A percentile compares a stretch with the other conserved stretches of the same genome.
Evolutionary conservation across 2,888 invertebrate species (phyloP).

Genomic region (Andrena praecox): DNA sequence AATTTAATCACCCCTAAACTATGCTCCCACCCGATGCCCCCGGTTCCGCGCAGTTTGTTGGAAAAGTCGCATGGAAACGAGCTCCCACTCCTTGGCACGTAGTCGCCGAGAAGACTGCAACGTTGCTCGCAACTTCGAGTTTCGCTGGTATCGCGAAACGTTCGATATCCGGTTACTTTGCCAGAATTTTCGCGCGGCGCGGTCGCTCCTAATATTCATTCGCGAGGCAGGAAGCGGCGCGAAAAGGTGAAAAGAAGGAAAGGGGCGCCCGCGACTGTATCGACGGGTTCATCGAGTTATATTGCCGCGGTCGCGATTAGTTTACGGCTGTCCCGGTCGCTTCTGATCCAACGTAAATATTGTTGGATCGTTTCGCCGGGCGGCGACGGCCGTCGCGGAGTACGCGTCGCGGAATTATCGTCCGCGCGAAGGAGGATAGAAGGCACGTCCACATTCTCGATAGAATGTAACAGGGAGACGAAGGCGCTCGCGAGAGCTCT

Average conservation of each 20-base stretch:
- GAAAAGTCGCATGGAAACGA: constrained; percentile 23
- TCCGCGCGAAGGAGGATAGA: constrained; percentile 21
- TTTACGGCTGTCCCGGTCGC: not conserved
- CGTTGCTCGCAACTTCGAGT: constrained; percentile 12
- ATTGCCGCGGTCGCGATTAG: constrained; percentile 11
- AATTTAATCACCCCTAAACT: constrained; percentile 34
- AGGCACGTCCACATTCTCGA: constrained; percentile 18
- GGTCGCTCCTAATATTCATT: constrained; percentile 47
- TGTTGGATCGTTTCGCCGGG: constrained; percentile 23
- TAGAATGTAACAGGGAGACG: constrained; percentile 1
- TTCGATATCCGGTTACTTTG: constrained; percentile 1
- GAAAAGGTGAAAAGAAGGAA: constrained; percentile 75
- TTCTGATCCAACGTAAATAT: constrained; percentile 29
- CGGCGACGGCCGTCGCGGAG: not conserved
- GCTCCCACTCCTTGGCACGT: no score
- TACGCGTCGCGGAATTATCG: constrained; percentile 17
- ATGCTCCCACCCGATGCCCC: not conserved
- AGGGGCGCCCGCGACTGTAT: constrained; percentile 71
- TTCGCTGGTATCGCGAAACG: constrained; percentile 8
- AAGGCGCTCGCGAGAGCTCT: not conserved
- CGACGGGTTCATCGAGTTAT: constrained; percentile 43
- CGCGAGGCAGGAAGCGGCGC: constrained; percentile 72
- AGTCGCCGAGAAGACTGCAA: not conserved
- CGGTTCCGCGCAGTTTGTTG: not conserved
- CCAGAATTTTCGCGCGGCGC: constrained; percentile 10